These are phyloP conservation scores for Lepas anatifera DNA, from an alignment of 2,888 invertebrate species.

Conservation along the genomic window DNA sequence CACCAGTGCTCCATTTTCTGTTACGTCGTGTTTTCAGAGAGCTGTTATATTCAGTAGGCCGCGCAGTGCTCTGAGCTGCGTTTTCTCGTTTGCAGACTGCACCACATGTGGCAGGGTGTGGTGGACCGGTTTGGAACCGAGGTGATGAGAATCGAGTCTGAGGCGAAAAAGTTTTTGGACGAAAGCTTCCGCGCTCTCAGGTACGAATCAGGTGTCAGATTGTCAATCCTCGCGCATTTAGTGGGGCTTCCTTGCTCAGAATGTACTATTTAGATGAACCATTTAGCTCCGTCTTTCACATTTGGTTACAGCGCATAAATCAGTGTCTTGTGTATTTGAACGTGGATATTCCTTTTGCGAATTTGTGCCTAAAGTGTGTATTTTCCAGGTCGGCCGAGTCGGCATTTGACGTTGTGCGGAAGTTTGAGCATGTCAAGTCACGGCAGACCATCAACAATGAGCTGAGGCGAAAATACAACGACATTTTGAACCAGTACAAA, in stretches of 20 bases:
- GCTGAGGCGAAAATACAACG: slow-evolving; percentile 67
- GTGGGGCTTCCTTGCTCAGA: no score
- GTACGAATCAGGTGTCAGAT: no score
- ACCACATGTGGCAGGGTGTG: slow-evolving; percentile 73
- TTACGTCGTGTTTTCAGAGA: background rate
- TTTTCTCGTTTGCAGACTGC: slow-evolving; percentile 36
- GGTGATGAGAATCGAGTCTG: slow-evolving; percentile 57
- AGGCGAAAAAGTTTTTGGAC: slow-evolving; percentile 73
- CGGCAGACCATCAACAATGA: slow-evolving; percentile 57
- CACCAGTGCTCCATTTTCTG: no score
- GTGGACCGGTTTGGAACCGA: slow-evolving; percentile 63
- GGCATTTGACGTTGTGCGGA: slow-evolving; percentile 63
- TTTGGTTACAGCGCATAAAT: no score
- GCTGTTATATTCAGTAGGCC: no score
- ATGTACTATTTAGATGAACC: no score
- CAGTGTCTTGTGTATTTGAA: no score
- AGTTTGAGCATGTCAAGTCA: slow-evolving; percentile 66
- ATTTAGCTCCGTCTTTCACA: no score
- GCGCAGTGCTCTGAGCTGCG: no score
- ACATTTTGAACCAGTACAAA: slow-evolving; percentile 69
- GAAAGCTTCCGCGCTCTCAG: slow-evolving; percentile 67
- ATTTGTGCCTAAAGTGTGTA: no score
- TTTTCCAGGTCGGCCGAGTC: slow-evolving; percentile 57
- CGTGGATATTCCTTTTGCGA: no score
- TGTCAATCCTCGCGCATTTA: no score